Base-by-base conservation (phyloP, 2,113 vertebrate species). In the Morphnarchus princeps region DNA sequence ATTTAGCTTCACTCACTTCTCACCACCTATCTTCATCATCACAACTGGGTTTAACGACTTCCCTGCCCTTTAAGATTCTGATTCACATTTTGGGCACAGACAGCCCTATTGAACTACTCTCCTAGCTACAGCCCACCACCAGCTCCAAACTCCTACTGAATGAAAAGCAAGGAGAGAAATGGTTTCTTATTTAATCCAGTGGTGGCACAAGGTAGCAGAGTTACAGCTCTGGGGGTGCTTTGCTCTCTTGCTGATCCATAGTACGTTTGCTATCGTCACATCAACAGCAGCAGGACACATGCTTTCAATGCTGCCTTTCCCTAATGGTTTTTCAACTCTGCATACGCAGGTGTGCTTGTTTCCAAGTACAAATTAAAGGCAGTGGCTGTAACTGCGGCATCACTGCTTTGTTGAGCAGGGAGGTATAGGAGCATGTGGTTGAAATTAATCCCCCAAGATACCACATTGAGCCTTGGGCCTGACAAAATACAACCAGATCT, bases 251-350 rank as follows among this genome's bases (percentile, higher is more conserved):
- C 29, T 78, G 36, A 32, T 71, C 17, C 29, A 32, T 26, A 47
- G 11, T 14, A 42, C 0, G 0, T 36, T 65, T 63, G 18, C 18
- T 58, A 6, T 21, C 18, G 3, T 19, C 61, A 40, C 36, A 59
- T 16, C 34, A 77, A 32, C 36, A 49, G 38, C 19, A 58, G 34
- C 72, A 59, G 43, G 31, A 67, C 38, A 26, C 13, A 12, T 13
- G 26, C 20, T 57, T 65, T 82, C 47, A 24, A 9, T 18, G 28
- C 24, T 80, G n/a, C 45, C 38, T 69, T 87, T 70, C 32, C 31
- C 26, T 31, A 28, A 28, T 10, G 9, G 1, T 31, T 87, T 83
- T 80, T 38, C 22, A 24, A 7, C 49, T 47, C 38, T 47, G 14
- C 29, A 16, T 29, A 54, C 36, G 9, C 10, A 63, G 13, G 6